Conservation (phyloP, 37 sponge, comb jelly and placozoan species). For the Eunapius fragilis region DNA sequence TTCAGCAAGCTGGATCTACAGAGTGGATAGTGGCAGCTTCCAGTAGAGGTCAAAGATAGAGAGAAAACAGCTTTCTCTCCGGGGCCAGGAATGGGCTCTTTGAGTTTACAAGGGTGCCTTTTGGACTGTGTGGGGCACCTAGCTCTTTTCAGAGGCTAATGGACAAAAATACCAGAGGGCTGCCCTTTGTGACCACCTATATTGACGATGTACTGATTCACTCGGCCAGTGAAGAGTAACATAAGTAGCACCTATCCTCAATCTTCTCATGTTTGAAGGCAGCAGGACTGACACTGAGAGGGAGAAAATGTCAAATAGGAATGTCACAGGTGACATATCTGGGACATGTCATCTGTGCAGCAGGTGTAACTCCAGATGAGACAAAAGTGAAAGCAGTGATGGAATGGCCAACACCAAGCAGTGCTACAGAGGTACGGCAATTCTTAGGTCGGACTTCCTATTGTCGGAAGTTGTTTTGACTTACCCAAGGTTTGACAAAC, state of each 20-base stretch:
- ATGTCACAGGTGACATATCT: constrained; percentile 36
- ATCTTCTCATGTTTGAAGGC: constrained; percentile 50
- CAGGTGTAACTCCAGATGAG: constrained; percentile 61
- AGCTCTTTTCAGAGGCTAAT: constrained; percentile 64
- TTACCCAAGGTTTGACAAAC: constrained; percentile 34
- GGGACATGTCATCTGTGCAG: constrained; percentile 40
- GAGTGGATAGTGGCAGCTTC: constrained; percentile 74
- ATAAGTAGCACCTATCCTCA: constrained; percentile 36
- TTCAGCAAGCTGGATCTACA: constrained; percentile 59
- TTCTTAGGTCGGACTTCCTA: constrained; percentile 65
- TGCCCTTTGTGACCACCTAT: constrained; percentile 47
- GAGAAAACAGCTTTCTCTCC: constrained; percentile 61
- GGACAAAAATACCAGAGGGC: constrained; percentile 44
- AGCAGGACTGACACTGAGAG: constrained; percentile 63
- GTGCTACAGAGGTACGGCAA: constrained; percentile 16
- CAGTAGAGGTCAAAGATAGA: constrained; percentile 37
- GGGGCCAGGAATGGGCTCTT: constrained; percentile 68
- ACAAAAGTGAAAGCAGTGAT: constrained; percentile 38
- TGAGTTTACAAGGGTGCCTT: constrained; percentile 54
- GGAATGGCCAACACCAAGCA: constrained; percentile 47
- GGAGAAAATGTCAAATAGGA: constrained; percentile 54
- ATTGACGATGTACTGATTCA: constrained; percentile 56
- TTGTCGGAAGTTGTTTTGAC: constrained; percentile 49
- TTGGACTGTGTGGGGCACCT: constrained; percentile 60
- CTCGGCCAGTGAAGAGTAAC: constrained; percentile 12